phyloP scores from a whole-genome alignment of 2,888 invertebrate species.

The Amphiduros pacificus region DNA sequence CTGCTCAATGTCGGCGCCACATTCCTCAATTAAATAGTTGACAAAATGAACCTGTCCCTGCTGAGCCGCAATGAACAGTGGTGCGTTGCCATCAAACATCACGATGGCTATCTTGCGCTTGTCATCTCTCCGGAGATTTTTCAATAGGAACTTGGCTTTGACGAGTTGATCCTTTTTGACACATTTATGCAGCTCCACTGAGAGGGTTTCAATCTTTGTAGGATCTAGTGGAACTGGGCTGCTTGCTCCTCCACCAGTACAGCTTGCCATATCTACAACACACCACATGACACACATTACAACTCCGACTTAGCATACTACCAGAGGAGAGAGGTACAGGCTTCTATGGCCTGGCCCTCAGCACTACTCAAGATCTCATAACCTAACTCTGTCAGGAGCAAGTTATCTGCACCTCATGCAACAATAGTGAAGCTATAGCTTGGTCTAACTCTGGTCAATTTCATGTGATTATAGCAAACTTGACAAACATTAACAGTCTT shows the following conservation, averaged over 20 bases:
- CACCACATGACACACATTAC: no score
- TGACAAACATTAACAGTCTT: no score
- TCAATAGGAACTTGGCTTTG: slow-evolving; percentile 26
- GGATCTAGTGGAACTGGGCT: slow-evolving; percentile 13
- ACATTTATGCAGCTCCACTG: slow-evolving; percentile 19
- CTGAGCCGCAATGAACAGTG: slow-evolving; percentile 41
- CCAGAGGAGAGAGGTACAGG: no score
- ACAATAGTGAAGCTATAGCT: no score
- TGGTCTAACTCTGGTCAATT: no score
- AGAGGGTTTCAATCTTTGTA: slow-evolving; percentile 7
- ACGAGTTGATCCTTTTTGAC: slow-evolving; percentile 23
- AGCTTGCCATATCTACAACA: slow-evolving; percentile 16
- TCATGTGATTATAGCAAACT: no score
- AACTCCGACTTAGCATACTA: no score
- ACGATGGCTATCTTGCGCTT: slow-evolving; percentile 18
- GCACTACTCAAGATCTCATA: no score
- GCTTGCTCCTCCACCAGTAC: slow-evolving; percentile 8
- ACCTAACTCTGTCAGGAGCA: no score
- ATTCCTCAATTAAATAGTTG: slow-evolving; percentile 80
- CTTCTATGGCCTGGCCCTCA: no score
- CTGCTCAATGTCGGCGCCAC: slow-evolving; percentile 84
- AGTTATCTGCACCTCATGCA: no score
- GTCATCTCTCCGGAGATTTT: slow-evolving; percentile 16
- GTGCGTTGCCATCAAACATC: slow-evolving; percentile 40
- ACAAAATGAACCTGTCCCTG: slow-evolving; percentile 64